Evolutionary conservation across 2,113 vertebrate genomes (phyloP), one percentile per base, ranked within the genome.

Genomic region (Greenwoodochromis staneri): DNA sequence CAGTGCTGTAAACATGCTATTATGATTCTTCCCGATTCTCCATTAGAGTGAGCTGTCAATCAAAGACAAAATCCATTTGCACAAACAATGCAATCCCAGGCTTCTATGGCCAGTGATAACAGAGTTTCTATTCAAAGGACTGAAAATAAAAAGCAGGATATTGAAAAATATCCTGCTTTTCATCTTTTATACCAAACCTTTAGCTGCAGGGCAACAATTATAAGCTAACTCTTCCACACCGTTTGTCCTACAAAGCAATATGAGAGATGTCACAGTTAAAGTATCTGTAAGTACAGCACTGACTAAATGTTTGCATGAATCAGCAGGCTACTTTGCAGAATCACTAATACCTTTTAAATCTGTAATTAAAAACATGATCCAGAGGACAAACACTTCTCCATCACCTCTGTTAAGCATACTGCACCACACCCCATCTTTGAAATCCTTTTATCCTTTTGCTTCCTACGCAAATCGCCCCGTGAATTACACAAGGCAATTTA

Each of bases 401-500:
- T 80, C 73, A 38, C 47, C 57, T 84, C 71, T 89, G 55, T 66
- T 81, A 45, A 80, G 63, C 69, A 53, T 38, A 42, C 38, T 54
- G 84, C 54, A 83, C 83, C 87, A 84, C 31, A 34, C 71, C 78
- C 42, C 81, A 87, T 92, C 88, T 93, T 45, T 49, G 16, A 91
- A 94, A 94, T 90, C 84, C 84, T 76, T 89, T 92, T 85, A 91
- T 89, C 87, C 85, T 92, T 88, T 82, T 82, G 86, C 91, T 90
- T 94, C 81, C 81, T 42, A 45, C 54, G 4, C 76, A 94, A 92
- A 91, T 84, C 27, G 3, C 81, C 81, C 69, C 71, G 49, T 86
- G 89, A 91, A 91, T 93, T 92, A 92, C 82, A 93, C 82, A 88
- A 92, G 83, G 84, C 88, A 89, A 93, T 94, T 93, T 84, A 88